Evolutionary conservation across 2,797 vertebrate species (phyloP), one percentile per base, ranked within the genome.

Genomic region (Xiphophorus birchmanni): DNA sequence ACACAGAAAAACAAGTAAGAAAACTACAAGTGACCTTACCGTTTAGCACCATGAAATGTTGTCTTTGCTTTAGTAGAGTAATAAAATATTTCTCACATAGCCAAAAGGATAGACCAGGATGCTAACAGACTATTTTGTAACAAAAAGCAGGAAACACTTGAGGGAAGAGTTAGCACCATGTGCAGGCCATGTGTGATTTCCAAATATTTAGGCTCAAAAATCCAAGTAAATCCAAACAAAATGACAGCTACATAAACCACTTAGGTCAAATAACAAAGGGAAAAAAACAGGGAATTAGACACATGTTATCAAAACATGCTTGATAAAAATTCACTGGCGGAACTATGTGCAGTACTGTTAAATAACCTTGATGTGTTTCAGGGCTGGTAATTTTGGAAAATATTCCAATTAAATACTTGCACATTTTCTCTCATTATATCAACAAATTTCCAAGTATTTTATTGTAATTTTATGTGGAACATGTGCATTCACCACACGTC

Each of bases 101-200:
- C 69, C 74, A 63, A 75, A 56, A 73, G 60, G 73, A 85, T 74
- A 84, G 79, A 78, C 75, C 44, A 37, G 11, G 17, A 76, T 15
- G 37, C 74, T 80, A 85, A 91, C 77, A 67, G 45, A 42, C 52
- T 89, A 79, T 82, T 87, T 87, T 86, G 71, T 82, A 79, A 1
- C n/a, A 21, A 21, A 56, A 29, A 37, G 47, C 44, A 74, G 79
- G 63, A 86, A 90, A 88, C 77, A 84, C 89, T 88, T 82, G 80
- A 86, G 89, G 88, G 75, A 80, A 85, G 77, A 78, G 78, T 48
- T n/a, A 4, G 73, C 56, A 15, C 82, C 92, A 93, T 89, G 89
- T 94, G 91, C 56, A 12, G 76, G n/a, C 92, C 90, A 92, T 85
- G 79, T 91, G 90, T 89, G 79, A 83, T 29, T 65, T 42, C 67